Conservation (phyloP, 2,113 vertebrate genomes). For the Gymnorhina tibicen region DNA sequence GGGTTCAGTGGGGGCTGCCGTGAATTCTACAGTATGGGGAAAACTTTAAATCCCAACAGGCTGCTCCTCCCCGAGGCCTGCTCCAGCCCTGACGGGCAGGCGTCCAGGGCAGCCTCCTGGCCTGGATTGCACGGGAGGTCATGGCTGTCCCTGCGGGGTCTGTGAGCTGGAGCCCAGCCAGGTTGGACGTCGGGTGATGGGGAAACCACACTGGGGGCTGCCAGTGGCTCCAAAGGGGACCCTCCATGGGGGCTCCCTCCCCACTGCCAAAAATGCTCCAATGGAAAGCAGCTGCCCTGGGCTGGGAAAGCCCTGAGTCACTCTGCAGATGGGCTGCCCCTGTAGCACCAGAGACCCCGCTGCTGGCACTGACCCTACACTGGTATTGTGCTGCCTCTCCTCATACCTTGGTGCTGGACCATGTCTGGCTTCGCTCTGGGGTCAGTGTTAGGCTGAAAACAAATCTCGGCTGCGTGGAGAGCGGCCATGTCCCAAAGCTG, state of each 20-base stretch:
- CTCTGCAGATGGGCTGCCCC: neutral
- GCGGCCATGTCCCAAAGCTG: fast-evolving
- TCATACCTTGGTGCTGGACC: fast-evolving
- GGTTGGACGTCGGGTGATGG: neutral
- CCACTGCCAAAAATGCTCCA: fast-evolving
- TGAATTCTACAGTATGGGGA: neutral
- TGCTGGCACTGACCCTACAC: neutral
- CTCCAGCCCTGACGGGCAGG: neutral
- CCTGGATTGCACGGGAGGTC: neutral
- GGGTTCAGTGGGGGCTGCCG: neutral
- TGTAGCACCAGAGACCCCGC: neutral
- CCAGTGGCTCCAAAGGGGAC: neutral
- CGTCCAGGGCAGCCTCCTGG: neutral
- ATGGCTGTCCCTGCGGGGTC: neutral
- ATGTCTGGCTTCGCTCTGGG: fast-evolving
- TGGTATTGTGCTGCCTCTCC: neutral
- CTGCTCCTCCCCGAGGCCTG: neutral
- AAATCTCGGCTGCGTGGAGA: neutral
- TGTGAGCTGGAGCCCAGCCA: fast-evolving
- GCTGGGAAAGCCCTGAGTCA: neutral
- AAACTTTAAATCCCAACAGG: neutral
- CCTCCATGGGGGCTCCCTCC: neutral
- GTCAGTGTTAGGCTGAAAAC: neutral
- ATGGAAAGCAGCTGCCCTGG: neutral
- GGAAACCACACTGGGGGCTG: fast-evolving